Evolutionary conservation across 1,140 invertebrate genomes (phyloP).

Genomic region (Calephelis virginiensis): DNA sequence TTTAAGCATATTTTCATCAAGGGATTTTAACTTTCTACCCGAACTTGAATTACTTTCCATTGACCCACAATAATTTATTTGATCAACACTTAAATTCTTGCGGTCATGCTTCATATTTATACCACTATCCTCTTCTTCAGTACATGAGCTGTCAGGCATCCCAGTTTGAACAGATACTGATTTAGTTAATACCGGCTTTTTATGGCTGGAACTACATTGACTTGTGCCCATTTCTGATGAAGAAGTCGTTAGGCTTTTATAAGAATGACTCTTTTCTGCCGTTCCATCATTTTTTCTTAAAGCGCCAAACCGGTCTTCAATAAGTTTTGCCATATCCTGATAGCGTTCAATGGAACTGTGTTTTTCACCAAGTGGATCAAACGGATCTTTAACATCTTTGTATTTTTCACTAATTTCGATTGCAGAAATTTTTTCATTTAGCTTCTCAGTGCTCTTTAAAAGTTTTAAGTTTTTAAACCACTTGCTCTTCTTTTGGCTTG

Average conservation of each 20-base stretch:
- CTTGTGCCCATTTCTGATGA: constrained; percentile 76
- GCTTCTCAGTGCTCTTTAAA: constrained; percentile 65
- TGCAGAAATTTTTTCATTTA: constrained; percentile 67
- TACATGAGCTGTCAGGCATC: constrained; percentile 69
- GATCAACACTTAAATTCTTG: constrained; percentile 75
- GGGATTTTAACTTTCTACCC: constrained; percentile 69
- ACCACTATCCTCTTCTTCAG: constrained; percentile 69
- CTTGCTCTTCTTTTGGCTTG: constrained; percentile 78
- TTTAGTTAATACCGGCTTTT: constrained; percentile 74
- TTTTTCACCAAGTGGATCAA: constrained; percentile 73
- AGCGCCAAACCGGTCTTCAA: constrained; percentile 79
- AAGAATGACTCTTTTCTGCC: constrained; percentile 75
- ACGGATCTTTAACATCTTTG: constrained; percentile 72
- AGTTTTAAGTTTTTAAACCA: constrained; percentile 80
- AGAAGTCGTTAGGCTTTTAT: constrained; percentile 74
- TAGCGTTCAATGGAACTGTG: constrained; percentile 80
- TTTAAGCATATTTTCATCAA: constrained; percentile 74
- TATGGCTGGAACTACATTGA: constrained; percentile 67
- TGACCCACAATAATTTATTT: constrained; percentile 76
- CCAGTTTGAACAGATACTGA: constrained; percentile 76
- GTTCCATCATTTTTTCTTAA: constrained; percentile 70
- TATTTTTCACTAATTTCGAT: constrained; percentile 67
- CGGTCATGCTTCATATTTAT: constrained; percentile 72
- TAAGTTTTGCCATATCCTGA: constrained; percentile 81
- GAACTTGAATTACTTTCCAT: constrained; percentile 75